Evolutionary conservation across 2,797 vertebrate species (phyloP), one percentile per base, ranked within the genome.

Genomic region (Notolepis coatsorum): DNA sequence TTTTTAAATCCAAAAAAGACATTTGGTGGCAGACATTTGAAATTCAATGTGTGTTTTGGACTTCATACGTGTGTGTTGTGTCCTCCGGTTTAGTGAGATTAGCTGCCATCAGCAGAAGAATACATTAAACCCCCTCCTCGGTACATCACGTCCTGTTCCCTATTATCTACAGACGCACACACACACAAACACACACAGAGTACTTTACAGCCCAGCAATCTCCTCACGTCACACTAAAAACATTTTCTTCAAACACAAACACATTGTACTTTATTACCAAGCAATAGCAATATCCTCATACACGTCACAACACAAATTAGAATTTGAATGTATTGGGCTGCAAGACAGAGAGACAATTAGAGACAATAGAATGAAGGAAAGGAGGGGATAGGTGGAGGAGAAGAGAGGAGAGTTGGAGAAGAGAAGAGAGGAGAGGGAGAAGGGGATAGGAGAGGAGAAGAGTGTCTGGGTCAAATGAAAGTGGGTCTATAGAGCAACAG

Each of bases 401-500:
- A 17, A 65, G 17, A 21, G 25, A 41, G 25, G 24, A 48, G 0
- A 35, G 37, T 8, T 8, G 5, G 30, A 50, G n/a, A 17, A n/a
- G 46, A 47, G 60, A n/a, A 35, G 37, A 27, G 38, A 61, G 54
- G 31, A 71, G 66, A 47, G 47, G 4, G n/a, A n/a, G 5, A 25
- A 50, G n/a, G 15, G n/a, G 46, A 47, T 55, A n/a, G 28, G 37
- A 27, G 38, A 61, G 54, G 31, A 71, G 66, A 47, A 45, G 61
- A 62, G 37, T 24, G 69, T 78, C 51, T 49, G 30, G 65, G 65
- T 60, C 64, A 78, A 79, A 76, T 80, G 71, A 80, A 69, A 75
- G 61, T 49, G 1, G 45, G 65, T 70, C 68, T 75, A 67, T 74
- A 46, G 62, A 49, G 75, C 67, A 82, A 74, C 85, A 82, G 84